A percentile compares a stretch with the other conserved stretches of the same genome.
Evolutionary conservation across 1,140 invertebrate genomes (phyloP).

Genomic region (Hyles euphorbiae): DNA sequence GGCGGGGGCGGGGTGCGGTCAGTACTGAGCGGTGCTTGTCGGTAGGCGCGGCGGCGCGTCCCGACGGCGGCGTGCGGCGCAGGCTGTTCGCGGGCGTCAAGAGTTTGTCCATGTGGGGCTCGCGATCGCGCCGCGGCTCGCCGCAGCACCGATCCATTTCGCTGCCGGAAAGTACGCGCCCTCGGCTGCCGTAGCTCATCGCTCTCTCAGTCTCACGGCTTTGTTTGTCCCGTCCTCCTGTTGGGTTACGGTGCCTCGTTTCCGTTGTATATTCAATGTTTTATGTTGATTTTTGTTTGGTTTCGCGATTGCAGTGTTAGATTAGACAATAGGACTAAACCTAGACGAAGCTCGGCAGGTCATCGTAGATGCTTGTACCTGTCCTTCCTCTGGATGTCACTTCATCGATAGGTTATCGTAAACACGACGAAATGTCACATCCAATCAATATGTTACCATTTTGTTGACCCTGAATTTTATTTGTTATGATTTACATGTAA

Average conservation of each 20-base stretch:
- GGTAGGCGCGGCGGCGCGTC: conserved; percentile 55
- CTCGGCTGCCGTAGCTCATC: conserved; percentile 59
- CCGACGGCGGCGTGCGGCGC: conserved; percentile 75
- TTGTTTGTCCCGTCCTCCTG: conserved; percentile 64
- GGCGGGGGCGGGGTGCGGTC: conserved; percentile 60
- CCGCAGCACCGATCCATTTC: conserved; percentile 86
- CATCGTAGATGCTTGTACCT: conserved; percentile 61
- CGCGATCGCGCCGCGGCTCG: conserved; percentile 79
- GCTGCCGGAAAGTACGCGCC: conserved; percentile 86
- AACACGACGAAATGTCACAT: conserved; percentile 21
- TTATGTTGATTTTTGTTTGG: conserved; percentile 48
- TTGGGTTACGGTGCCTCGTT: conserved; percentile 54
- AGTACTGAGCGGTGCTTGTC: conserved; percentile 66
- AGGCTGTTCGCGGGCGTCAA: conserved; percentile 84
- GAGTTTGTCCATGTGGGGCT: conserved; percentile 83
- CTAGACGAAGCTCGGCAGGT: conserved; percentile 55
- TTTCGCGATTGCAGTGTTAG: conserved; percentile 64
- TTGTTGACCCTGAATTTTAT: conserved; percentile 24
- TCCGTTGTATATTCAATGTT: conserved; percentile 56
- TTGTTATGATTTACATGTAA: conserved; percentile 36
- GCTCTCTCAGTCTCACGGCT: conserved; percentile 63
- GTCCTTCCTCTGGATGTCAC: conserved; percentile 45
- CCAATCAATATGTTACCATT: conserved; percentile 23
- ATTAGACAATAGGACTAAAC: conserved; percentile 49
- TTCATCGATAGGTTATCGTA: conserved; percentile 33